Base-by-base conservation (phyloP, 53 echinoderm and acorn worm genomes). In the Actinopyga echinites region DNA sequence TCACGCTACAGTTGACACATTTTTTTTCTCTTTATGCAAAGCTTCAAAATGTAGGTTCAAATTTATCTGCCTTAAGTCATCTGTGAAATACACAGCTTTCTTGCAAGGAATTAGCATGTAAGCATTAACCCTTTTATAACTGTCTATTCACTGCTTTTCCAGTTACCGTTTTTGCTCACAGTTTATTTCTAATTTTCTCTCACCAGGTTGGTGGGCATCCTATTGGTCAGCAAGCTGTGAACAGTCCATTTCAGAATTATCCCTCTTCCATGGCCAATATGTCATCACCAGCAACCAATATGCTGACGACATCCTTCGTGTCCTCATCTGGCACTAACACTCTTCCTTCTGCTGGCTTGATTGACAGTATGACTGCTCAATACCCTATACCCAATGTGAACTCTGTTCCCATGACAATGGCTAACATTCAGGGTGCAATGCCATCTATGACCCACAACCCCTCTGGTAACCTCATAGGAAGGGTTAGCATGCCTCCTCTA, bases 211-310 rank as follows among this genome's bases (percentile, higher is more conserved):
- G 84, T 57, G 79, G 89, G 85, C 93, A 87, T 75, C 85, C 88
- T 74, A 87, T 93, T 60, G 90, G 89, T 80, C 96, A 95, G 83
- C 75, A 84, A 53, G 87, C 78, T 86, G 73, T 85, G 74, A 92
- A 79, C 85, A 93, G 87, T 83, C 96, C 96, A 65, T 91, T 91
- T 83, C 91, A 93, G 87, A 88, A 84, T 75, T 93, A 86, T 75
- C 83, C 94, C 84, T 88, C 92, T 64, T 64, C 87, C 84, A 65
- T 84, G 86, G 75, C 85, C 73, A 89, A 92, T 88, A 83, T 90
- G 79, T 85, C 92, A 85, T 92, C 95, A 68, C 95, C 92, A 58
- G 88, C 90, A 59, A 69, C 92, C 79, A 92, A 95, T 83, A 90
- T 95, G 83, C 92, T 92, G 82, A 82, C 89, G 78, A 86, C 94